Evolutionary conservation across 2,888 invertebrate species (phyloP).

Genomic region (Leptinotarsa juncta): DNA sequence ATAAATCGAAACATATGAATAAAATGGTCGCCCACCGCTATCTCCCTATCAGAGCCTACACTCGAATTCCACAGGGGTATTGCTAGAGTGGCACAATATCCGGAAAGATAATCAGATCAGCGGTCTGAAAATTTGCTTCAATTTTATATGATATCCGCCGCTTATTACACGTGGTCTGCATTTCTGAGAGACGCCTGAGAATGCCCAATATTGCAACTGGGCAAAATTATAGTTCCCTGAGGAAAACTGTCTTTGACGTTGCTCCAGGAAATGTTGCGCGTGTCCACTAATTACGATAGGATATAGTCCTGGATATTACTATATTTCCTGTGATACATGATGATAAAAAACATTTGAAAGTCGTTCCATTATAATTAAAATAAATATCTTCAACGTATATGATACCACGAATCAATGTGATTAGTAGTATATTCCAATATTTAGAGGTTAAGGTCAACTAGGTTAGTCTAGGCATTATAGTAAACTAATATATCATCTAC

Average conservation of each 20-base stretch:
- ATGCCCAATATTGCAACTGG: constrained; percentile 31
- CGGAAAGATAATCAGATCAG: constrained; percentile 63
- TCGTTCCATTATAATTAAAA: no score
- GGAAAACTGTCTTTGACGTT: not conserved
- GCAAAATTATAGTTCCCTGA: constrained; percentile 13
- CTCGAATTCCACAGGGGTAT: constrained; percentile 27
- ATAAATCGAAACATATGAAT: no score
- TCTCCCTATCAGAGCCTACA: not conserved
- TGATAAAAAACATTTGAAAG: no score
- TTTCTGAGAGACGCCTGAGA: constrained; percentile 46
- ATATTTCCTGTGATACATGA: no score
- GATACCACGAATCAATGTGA: no score
- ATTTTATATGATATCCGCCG: constrained; percentile 64
- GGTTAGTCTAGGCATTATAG: no score
- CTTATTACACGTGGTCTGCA: constrained; percentile 62
- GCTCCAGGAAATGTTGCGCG: not conserved
- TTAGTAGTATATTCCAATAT: no score
- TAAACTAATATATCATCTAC: no score
- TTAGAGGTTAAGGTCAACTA: no score
- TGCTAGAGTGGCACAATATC: constrained; percentile 55
- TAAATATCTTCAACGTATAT: no score
- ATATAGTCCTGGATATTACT: not conserved
- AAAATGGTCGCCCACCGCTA: not conserved
- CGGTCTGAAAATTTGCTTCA: constrained; percentile 63
- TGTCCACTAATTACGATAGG: not conserved